Percentiles rank a stretch among this genome's conserved stretches.
Conservation (phyloP, 1,140 invertebrate species). For the Bombus confusus region DNA sequence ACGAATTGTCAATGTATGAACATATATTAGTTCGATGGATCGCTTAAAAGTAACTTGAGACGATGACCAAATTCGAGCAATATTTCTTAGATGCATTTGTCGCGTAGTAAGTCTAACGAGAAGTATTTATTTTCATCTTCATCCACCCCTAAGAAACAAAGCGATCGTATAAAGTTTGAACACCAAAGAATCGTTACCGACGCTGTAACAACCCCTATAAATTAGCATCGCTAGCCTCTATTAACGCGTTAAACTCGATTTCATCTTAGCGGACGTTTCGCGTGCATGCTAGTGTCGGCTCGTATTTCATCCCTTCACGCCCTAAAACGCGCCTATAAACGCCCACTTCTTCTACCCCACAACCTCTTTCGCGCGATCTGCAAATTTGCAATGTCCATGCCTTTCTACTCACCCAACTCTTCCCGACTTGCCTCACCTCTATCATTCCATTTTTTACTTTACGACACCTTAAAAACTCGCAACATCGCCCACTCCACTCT, state of each 20-base stretch:
- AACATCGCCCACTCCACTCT: conserved; percentile 20
- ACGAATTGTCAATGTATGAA: too few relatives aligned
- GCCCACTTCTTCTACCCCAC: conserved; percentile 13
- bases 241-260: conserved; percentile 65
- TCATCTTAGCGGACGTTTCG: conserved; percentile 15
- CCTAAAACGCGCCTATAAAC: conserved; percentile 15
- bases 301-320: conserved; percentile 52
- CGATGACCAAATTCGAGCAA: too few relatives aligned
- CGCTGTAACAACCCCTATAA: conserved; percentile 24
- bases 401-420: conserved; percentile 25
- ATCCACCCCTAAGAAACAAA: neutral
- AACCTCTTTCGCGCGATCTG: neutral
- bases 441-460: conserved; percentile 50
- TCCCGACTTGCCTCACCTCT: conserved; percentile 1
- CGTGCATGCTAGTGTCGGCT: conserved; percentile 19
- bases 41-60: too few relatives aligned
- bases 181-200: conserved; percentile 12
- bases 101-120: too few relatives aligned
- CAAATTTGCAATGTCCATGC: conserved; percentile 58
- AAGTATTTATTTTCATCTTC: neutral
- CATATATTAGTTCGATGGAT: too few relatives aligned
- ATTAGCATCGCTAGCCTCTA: conserved; percentile 39
- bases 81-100: too few relatives aligned
- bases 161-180: neutral
- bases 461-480: conserved; percentile 49